Conservation (phyloP, 2,113 vertebrate species). For the Atractosteus spatula region DNA sequence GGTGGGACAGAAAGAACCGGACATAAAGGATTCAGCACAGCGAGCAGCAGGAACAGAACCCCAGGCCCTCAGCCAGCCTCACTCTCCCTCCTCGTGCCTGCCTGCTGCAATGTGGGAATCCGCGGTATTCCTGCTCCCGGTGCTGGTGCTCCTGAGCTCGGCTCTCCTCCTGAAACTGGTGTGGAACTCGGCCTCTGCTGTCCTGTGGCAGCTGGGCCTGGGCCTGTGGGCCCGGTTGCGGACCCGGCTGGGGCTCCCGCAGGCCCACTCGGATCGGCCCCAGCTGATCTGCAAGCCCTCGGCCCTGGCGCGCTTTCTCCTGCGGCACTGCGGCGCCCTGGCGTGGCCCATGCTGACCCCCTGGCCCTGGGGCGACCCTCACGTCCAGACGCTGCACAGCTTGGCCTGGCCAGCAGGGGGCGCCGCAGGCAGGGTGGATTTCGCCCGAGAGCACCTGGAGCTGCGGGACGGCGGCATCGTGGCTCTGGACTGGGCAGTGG, state of each 20-base stretch:
- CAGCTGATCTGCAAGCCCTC: constrained; percentile 70
- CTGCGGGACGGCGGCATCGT: constrained; percentile 69
- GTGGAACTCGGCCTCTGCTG: not conserved
- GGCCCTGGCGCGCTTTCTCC: constrained; percentile 64
- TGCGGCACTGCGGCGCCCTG: constrained; percentile 51
- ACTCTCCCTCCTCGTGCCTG: not conserved
- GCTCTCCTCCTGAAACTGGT: not conserved
- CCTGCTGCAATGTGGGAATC: not conserved
- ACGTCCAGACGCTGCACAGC: constrained; percentile 68
- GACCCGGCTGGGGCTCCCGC: constrained; percentile 5
- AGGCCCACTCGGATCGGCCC: constrained; percentile 23
- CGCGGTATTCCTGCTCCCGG: not conserved
- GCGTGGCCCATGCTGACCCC: constrained; percentile 28
- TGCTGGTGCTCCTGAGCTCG: not conserved
- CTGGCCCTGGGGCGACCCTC: constrained; percentile 56
- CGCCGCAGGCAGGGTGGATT: constrained; percentile 32
- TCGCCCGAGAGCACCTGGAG: constrained; percentile 70
- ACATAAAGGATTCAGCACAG: no score
- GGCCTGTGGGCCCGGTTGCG: not conserved
- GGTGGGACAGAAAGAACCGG: not conserved
- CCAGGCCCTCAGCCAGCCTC: no score
- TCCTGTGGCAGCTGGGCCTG: not conserved
- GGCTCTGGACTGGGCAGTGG: constrained; percentile 77
- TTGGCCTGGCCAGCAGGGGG: constrained; percentile 37
- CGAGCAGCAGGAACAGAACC: no score